Evolutionary conservation across 1,140 invertebrate species (phyloP), one percentile per base, ranked within the genome.

Genomic region (Lethrus apterus): DNA sequence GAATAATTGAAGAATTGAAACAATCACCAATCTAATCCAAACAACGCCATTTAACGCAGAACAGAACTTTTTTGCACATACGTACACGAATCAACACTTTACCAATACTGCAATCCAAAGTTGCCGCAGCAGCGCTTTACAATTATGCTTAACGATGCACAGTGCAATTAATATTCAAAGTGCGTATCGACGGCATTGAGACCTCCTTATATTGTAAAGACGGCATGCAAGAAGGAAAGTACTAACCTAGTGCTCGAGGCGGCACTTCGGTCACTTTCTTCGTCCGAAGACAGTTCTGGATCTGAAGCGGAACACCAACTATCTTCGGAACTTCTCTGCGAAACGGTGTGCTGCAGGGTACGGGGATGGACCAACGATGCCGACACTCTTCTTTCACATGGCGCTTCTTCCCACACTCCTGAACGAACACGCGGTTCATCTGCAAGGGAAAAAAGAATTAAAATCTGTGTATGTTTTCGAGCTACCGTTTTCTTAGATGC

Each of bases 241-340:
- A 26, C 20, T 13, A 24, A 77, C 75, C 75, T 77, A 62, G 70
- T 70, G 63, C 70, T 71, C 59, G 73, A 63, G 19, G 53, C 66
- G 60, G 68, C 70, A 58, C 73, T 75, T 58, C 73, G 70, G 55
- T 76, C 75, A 58, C 75, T 78, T 59, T 79, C 77, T 40, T 78
- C 77, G 52, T 75, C 76, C 5, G 76, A 78, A 21, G 76, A 78
- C 29, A 75, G 65, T 48, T 78, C 77, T 52, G 73, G 73, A 51
- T 78, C 77, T n/a, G 74, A 76, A 10, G 74, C 75, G 4, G 75
- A 78, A 58, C 76, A 76, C 70, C 73, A 76, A 44, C 72, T 74
- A 48, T 75, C 74, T 51, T 75, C 73, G 51, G 72, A 74, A 52
- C 73, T 70, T 14, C 65, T 55, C 46, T 75, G 72, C 15, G 67